These are phyloP conservation scores for Venturia canescens DNA, from an alignment of 1,140 invertebrate genomes.

Conservation along the genomic window DNA sequence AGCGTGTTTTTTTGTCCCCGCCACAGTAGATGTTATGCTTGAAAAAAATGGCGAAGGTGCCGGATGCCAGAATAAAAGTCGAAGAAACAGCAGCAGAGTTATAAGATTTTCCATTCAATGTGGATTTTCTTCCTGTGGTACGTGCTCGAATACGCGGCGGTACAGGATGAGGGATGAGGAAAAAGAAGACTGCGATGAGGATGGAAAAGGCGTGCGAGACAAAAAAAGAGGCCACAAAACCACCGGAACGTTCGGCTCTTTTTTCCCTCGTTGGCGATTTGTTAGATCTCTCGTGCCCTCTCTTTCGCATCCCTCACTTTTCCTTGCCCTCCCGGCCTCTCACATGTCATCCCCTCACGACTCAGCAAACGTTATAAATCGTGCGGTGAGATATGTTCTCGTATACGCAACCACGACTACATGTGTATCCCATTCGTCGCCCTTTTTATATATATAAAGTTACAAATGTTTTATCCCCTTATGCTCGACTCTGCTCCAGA, in stretches of 20 bases:
- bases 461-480: conserved; percentile 18
- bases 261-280: conserved; percentile 39
- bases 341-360: conserved; percentile 26
- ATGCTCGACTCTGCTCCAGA: conserved; percentile 4
- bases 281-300: conserved; percentile 22
- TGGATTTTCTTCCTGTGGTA: neutral
- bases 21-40: neutral
- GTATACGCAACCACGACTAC: conserved; percentile 29
- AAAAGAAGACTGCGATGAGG: conserved; percentile 16
- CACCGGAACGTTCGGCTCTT: conserved; percentile 12
- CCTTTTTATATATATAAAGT: conserved; percentile 23
- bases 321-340: neutral
- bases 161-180: conserved; percentile 29
- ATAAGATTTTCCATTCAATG: neutral
- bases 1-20: no score
- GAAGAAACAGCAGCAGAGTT: neutral
- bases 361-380: conserved; percentile 33
- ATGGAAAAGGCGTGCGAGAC: no score
- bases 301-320: neutral
- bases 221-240: conserved; percentile 26
- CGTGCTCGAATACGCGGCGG: neutral
- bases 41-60: neutral
- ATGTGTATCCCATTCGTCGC: conserved; percentile 27
- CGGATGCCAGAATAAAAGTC: neutral
- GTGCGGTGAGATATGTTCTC: conserved; percentile 19